Conservation (phyloP, 2,797 vertebrate species). For the Pyrocephalus nanus region DNA sequence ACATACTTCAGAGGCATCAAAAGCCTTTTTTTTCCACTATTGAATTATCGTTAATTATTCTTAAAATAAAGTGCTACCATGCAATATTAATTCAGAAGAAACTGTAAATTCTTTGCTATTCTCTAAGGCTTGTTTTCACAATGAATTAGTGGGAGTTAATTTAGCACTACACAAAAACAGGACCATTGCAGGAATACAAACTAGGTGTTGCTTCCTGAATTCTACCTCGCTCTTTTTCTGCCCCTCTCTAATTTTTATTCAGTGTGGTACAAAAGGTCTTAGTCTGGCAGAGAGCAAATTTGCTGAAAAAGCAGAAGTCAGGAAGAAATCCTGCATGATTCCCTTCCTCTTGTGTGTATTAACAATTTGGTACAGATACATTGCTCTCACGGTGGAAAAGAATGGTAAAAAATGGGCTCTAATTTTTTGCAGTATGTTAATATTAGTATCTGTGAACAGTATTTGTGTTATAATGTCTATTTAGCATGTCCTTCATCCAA, state of each 20-base stretch:
- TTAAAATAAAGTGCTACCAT: conserved; percentile 53
- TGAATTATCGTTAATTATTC: conserved; percentile 51
- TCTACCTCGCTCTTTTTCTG: neutral
- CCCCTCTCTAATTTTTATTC: neutral
- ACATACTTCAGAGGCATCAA: neutral
- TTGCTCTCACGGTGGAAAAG: neutral
- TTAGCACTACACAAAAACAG: conserved; percentile 50
- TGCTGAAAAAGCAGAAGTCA: neutral
- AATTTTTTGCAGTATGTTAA: neutral
- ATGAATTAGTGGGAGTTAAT: conserved; percentile 72
- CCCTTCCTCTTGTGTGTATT: neutral
- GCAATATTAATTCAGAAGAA: conserved; percentile 59
- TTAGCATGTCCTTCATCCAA: neutral
- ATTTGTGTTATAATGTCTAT: fast-evolving
- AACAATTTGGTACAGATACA: neutral
- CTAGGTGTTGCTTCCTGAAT: neutral
- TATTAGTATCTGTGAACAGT: neutral
- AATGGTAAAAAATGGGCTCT: neutral
- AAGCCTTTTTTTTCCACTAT: neutral
- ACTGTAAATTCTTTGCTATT: conserved; percentile 55
- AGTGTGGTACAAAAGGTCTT: neutral
- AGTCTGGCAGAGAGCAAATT: neutral
- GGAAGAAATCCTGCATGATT: neutral
- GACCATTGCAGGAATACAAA: conserved; percentile 49
- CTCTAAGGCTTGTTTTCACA: conserved; percentile 67